Base-by-base conservation (phyloP, 30 jellyfish, hydroid and myxozoan species). In the Turritopsis dohrnii region DNA sequence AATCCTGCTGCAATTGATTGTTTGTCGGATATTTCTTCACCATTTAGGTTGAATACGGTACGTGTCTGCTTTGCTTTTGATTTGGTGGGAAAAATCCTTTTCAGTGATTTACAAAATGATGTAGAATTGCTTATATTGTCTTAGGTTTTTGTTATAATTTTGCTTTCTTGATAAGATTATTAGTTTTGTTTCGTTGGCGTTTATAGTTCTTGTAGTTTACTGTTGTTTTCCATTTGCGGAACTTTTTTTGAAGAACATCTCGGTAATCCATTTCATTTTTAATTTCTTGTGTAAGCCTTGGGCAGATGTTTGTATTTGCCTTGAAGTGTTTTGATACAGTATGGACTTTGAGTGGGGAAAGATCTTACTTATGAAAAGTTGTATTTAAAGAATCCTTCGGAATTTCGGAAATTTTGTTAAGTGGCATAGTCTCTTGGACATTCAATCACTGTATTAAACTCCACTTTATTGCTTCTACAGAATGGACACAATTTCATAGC, bases 241-340 rank as follows among this genome's bases (percentile, higher is more conserved):
- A 69, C 77, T 69, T 69, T 69, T 19, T 9, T 21, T 69, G 77
- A 0, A 69, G 77, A 9, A 69, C 77, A 69, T 69, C 77, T 69
- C 77, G 77, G 22, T 69, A 69, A 27, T 69, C 77, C 77, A 69
- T 69, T 69, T 69, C 77, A 27, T 69, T 69, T 69, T 69, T 69
- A 7, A 69, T 16, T 19, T 69, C 77, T n/a, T 69, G 77, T 9
- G 77, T 69, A 8, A 69, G 22, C 77, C 77, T 7, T 69, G 77
- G 60, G 22, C 77, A 69, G 9, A 69, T 69, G 77, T 69, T 69
- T 16, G 77, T 69, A 19, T 0, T 69, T 66, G 76, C 76, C n/a
- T n/a, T n/a, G n/a, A n/a, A n/a, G n/a, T n/a, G n/a, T n/a, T n/a
- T n/a, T n/a, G n/a, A n/a, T n/a, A n/a, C n/a, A n/a, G n/a, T n/a